Conservation (phyloP, 1,140 invertebrate species). For the Oncopodura yosiiana region DNA sequence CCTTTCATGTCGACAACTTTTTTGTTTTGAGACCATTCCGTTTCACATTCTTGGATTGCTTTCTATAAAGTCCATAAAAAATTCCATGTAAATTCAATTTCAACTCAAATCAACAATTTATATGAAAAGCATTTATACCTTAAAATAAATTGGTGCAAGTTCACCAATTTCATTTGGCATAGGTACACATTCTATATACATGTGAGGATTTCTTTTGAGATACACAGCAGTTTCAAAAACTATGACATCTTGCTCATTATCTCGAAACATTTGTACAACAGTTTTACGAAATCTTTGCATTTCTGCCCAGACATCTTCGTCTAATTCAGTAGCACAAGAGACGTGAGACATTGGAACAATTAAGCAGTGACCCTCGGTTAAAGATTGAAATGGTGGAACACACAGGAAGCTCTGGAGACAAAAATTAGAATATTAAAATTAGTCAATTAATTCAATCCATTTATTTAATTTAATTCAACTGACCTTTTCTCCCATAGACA, state of each 20-base stretch:
- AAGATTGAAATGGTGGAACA: constrained; percentile 63
- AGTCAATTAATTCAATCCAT: not conserved
- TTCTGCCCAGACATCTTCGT: constrained; percentile 90
- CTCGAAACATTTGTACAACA: constrained; percentile 65
- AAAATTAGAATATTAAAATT: constrained; percentile 1
- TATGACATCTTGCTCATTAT: constrained; percentile 61
- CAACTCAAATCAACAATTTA: not conserved
- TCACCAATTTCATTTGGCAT: constrained; percentile 69
- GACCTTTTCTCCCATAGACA: constrained; percentile 67
- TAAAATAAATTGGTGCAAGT: constrained; percentile 88
- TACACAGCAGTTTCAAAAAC: constrained; percentile 81
- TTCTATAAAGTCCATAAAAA: constrained; percentile 49
- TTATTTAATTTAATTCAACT: not conserved
- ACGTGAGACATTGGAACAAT: constrained; percentile 75
- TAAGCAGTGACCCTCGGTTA: constrained; percentile 79
- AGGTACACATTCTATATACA: constrained; percentile 80
- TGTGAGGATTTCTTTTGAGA: constrained; percentile 67
- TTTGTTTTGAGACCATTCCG: constrained; percentile 89
- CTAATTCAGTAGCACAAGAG: constrained; percentile 62
- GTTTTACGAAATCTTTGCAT: constrained; percentile 64
- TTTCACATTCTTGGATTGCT: constrained; percentile 86
- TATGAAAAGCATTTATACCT: constrained; percentile 43
- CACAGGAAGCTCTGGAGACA: constrained; percentile 55
- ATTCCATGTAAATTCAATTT: not conserved
- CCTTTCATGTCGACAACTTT: constrained; percentile 77